phyloP scores from a whole-genome alignment of 2,113 vertebrate genomes.

The Sinocyclocheilus anshuiensis region DNA sequence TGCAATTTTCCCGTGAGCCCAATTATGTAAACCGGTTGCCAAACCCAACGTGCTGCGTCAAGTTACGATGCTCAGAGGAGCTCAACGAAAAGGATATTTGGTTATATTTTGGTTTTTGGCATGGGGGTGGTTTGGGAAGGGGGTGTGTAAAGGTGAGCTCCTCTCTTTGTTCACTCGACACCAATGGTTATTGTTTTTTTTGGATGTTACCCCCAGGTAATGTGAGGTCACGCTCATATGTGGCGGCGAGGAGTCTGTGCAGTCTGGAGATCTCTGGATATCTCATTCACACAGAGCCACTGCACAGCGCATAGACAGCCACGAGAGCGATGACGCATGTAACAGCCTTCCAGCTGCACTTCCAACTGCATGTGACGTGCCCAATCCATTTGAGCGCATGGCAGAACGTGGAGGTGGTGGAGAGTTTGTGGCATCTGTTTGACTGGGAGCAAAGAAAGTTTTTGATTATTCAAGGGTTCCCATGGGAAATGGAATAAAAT shows the following conservation, averaged over 20 bases:
- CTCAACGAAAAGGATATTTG: constrained; percentile 14
- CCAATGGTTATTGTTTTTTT: background rate
- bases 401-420: constrained; percentile 42
- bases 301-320: constrained; percentile 56
- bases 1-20: constrained; percentile 38
- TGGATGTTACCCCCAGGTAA: background rate
- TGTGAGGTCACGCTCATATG: constrained; percentile 25
- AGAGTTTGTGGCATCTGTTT: constrained; percentile 24
- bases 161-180: background rate
- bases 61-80: constrained; percentile 15
- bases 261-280: constrained; percentile 58
- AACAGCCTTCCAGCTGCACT: constrained; percentile 54
- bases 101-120: constrained; percentile 22
- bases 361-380: constrained; percentile 50
- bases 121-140: background rate
- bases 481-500: background rate
- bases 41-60: constrained; percentile 40
- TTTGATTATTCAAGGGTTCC: background rate
- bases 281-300: constrained; percentile 57
- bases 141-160: background rate
- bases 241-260: constrained; percentile 30
- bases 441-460: background rate
- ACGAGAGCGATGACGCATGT: constrained; percentile 55
- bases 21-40: constrained; percentile 39
- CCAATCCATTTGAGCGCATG: constrained; percentile 47